Percentiles rank a stretch among this genome's conserved stretches.
phyloP scores from a whole-genome alignment of 53 echinoderm and acorn worm genomes.

The Patiria pectinifera region DNA sequence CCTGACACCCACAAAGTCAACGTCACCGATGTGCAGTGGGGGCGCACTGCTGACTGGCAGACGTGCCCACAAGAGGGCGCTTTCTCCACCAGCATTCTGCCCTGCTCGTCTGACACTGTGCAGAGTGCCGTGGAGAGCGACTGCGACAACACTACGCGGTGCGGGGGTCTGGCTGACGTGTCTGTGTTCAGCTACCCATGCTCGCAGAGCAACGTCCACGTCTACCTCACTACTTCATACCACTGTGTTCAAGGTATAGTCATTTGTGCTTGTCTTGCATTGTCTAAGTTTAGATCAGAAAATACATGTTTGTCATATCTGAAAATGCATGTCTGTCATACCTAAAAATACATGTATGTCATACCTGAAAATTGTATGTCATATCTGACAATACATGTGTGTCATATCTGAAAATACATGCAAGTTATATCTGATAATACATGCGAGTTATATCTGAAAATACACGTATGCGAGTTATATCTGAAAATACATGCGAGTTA shows the following conservation, averaged over 20 bases:
- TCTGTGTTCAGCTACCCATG: conserved; percentile 64
- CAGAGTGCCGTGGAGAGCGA: conserved; percentile 18
- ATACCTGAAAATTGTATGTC: too few species aligned
- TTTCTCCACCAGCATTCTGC: conserved; percentile 39
- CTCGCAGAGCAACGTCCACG: conserved; percentile 52
- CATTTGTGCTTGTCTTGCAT: too few species aligned
- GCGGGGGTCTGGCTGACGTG: conserved; percentile 55
- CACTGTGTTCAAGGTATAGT: conserved; percentile 53
- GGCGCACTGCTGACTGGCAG: conserved; percentile 75
- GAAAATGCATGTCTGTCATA: too few species aligned
- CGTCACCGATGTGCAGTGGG: conserved; percentile 77
- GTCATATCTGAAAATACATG: too few species aligned
- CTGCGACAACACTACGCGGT: conserved; percentile 67
- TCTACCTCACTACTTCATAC: conserved; percentile 77
- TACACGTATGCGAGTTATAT: too few species aligned
- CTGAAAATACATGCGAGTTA: too few species aligned
- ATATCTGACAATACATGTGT: too few species aligned
- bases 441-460: too few species aligned
- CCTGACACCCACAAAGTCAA: conserved; percentile 76
- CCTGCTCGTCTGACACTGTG: conserved; percentile 56
- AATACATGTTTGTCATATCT: too few species aligned
- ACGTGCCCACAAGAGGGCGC: conserved; percentile 72
- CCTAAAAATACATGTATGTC: too few species aligned
- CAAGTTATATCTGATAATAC: too few species aligned
- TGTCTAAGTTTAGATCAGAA: too few species aligned